Percentiles rank a stretch among this genome's conserved stretches.
Evolutionary conservation across 2,888 invertebrate species (phyloP).

Genomic region (Cataglyphis altisquamis): DNA sequence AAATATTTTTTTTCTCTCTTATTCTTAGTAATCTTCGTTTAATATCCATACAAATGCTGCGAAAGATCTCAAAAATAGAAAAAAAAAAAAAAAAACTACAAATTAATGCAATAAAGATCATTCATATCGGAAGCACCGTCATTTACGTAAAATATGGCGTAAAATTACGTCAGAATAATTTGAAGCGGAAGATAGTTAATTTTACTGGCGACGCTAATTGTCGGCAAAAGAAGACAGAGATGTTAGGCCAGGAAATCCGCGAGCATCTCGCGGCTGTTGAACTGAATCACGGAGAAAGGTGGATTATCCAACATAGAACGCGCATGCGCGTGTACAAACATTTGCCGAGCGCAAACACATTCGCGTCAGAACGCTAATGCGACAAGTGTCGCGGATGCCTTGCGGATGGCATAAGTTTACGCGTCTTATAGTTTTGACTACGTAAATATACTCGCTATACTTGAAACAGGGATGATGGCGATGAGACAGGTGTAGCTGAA

Average conservation of each 20-base stretch:
- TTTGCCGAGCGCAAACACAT: constrained; percentile 62
- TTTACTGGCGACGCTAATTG: constrained; percentile 33
- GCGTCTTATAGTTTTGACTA: constrained; percentile 25
- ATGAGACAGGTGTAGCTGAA: neutral
- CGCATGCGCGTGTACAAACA: constrained; percentile 55
- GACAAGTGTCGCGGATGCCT: constrained; percentile 42
- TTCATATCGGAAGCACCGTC: constrained; percentile 6
- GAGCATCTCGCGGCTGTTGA: neutral
- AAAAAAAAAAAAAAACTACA: neutral
- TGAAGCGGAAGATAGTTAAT: constrained; percentile 31
- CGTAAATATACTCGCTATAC: constrained; percentile 14
- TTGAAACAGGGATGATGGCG: no score
- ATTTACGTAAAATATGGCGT: constrained; percentile 6
- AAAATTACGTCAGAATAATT: constrained; percentile 15
- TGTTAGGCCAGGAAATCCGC: neutral
- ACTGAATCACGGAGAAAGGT: constrained; percentile 11
- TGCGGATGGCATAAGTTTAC: constrained; percentile 54
- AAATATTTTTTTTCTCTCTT: neutral
- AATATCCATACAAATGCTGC: neutral
- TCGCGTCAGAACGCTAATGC: constrained; percentile 68
- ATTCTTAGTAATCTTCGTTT: neutral
- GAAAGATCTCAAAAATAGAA: neutral
- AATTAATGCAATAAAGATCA: neutral
- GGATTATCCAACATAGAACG: constrained; percentile 35
- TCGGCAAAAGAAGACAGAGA: neutral